These are phyloP conservation scores for Chrysomallon squamiferum DNA, from an alignment of 1,140 invertebrate species.

Conservation along the genomic window DNA sequence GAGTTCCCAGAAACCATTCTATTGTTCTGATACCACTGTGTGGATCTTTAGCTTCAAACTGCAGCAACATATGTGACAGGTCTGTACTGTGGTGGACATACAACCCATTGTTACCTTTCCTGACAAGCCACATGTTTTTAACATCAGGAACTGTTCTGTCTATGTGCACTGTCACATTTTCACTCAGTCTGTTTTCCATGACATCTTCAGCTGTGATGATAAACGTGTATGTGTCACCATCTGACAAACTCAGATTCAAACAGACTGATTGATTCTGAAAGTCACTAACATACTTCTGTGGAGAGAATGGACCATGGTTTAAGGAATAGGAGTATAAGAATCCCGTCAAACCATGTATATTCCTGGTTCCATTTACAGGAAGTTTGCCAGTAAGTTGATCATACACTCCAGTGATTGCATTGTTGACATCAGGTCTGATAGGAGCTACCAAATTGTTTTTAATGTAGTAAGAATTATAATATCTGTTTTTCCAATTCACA, in stretches of 20 bases:
- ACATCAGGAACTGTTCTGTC: constrained; percentile 29
- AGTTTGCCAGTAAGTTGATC: not conserved
- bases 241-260: constrained; percentile 6
- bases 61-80: constrained; percentile 30
- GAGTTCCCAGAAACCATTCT: constrained; percentile 25
- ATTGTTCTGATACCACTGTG: constrained; percentile 32
- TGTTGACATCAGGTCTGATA: not conserved
- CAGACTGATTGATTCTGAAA: constrained; percentile 17
- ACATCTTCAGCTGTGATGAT: constrained; percentile 24
- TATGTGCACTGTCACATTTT: constrained; percentile 23
- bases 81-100: constrained; percentile 34
- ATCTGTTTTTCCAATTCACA: not conserved
- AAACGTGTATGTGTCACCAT: constrained; percentile 32
- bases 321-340: not conserved
- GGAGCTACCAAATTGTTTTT: not conserved
- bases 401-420: constrained; percentile 1
- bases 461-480: not conserved
- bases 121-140: constrained; percentile 20
- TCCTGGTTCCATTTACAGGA: not conserved
- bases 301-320: not conserved
- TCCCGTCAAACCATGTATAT: not conserved
- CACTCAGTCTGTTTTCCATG: constrained; percentile 20
- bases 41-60: constrained; percentile 24
- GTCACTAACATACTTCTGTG: constrained; percentile 7
- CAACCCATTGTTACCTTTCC: constrained; percentile 18